Percentiles rank a stretch among this genome's conserved stretches.
Evolutionary conservation across 2,888 invertebrate species (phyloP).

Genomic region (Macaria notata): DNA sequence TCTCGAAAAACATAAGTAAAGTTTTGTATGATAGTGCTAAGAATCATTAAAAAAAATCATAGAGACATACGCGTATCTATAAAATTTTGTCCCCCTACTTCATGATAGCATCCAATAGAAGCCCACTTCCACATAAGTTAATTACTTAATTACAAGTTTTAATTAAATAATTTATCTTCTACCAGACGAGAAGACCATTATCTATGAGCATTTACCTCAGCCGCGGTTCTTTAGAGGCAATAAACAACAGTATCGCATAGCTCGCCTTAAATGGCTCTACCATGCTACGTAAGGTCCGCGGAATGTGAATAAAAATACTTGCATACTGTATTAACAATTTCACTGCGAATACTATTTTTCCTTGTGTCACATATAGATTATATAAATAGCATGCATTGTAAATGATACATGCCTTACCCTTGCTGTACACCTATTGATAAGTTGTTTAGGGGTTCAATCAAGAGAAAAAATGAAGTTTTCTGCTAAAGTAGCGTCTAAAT

Average conservation of each 20-base stretch:
- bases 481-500: too few relatives aligned
- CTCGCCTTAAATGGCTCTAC: background rate
- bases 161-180: background rate
- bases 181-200: background rate
- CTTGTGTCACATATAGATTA: too few relatives aligned
- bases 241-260: constrained; percentile 8
- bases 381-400: too few relatives aligned
- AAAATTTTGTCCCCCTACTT: background rate
- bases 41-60: too few relatives aligned
- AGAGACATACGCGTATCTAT: too few relatives aligned
- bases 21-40: too few relatives aligned
- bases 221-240: background rate
- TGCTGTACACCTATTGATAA: too few relatives aligned
- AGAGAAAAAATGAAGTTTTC: too few relatives aligned
- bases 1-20: too few relatives aligned
- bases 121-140: background rate
- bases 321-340: background rate
- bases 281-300: background rate
- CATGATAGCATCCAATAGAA: background rate
- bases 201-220: constrained; percentile 3
- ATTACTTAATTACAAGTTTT: constrained; percentile 5
- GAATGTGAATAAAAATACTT: background rate
- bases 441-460: too few relatives aligned
- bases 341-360: too few relatives aligned
- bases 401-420: too few relatives aligned